These are phyloP conservation scores for Panthera leo DNA, from an alignment of 2,113 vertebrate genomes.

Conservation along the genomic window DNA sequence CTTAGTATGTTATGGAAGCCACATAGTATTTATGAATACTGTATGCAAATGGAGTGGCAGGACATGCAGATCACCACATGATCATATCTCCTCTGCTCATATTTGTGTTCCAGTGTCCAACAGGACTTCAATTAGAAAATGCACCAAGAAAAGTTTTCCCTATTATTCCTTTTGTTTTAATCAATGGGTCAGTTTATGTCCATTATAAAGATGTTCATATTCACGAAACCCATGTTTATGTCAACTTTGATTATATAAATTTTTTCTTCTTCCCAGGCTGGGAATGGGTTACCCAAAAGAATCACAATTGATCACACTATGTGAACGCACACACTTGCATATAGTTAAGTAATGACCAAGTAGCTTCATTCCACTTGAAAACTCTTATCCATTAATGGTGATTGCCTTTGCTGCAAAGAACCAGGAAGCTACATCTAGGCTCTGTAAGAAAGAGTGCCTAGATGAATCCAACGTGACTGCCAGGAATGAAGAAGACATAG, in stretches of 20 bases:
- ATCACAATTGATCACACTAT: not conserved
- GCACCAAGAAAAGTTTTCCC: not conserved
- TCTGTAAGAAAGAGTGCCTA: not conserved
- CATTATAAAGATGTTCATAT: not conserved
- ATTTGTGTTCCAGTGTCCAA: not conserved
- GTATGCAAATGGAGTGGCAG: not conserved
- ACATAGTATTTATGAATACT: not conserved
- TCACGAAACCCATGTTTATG: not conserved
- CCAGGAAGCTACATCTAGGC: not conserved
- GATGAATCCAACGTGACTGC: not conserved
- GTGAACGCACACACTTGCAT: not conserved
- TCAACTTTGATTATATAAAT: not conserved
- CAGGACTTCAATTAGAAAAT: not conserved
- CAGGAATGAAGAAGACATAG: not conserved
- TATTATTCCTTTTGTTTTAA: not conserved
- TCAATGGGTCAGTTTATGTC: not conserved
- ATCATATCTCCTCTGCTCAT: not conserved
- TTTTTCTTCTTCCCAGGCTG: not conserved
- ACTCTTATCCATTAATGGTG: not conserved
- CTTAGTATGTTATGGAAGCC: not conserved
- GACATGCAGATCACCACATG: too few species aligned
- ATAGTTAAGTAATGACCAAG: not conserved
- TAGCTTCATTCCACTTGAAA: not conserved
- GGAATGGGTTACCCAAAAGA: not conserved
- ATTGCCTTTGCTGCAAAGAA: not conserved